Evolutionary conservation across 2,797 vertebrate species (phyloP).

Genomic region (Loris lydekkerianus): DNA sequence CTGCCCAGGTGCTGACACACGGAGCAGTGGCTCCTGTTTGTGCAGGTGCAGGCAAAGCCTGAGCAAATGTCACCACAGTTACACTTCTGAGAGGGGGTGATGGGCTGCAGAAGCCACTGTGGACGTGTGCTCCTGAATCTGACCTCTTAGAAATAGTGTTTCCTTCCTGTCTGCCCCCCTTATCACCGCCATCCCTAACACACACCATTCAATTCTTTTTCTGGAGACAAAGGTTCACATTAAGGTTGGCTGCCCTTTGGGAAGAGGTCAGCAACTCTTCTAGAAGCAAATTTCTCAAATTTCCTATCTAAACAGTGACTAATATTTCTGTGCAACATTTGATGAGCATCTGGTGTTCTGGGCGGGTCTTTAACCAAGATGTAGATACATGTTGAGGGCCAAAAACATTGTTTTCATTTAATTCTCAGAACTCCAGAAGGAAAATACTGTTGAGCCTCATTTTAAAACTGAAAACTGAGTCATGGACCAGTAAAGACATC

Average conservation of each 20-base stretch:
- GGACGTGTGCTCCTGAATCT: background rate
- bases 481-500: background rate
- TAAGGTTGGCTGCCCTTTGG: background rate
- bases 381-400: background rate
- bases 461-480: background rate
- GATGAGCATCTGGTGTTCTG: background rate
- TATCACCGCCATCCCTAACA: too few species aligned
- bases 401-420: background rate
- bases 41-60: background rate
- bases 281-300: background rate
- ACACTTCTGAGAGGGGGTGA: background rate
- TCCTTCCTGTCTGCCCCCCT: background rate
- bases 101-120: background rate
- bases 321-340: background rate
- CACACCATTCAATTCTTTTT: background rate
- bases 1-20: background rate
- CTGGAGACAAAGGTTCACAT: background rate
- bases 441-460: background rate
- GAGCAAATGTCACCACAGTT: background rate
- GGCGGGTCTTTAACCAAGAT: background rate
- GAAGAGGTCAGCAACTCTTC: background rate
- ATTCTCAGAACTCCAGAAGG: background rate
- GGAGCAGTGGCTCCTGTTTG: background rate
- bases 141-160: background rate
- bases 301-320: background rate